Percentiles rank a stretch among this genome's conserved stretches.
Evolutionary conservation across 1,140 invertebrate genomes (phyloP).

Genomic region (Diprion similis): DNA sequence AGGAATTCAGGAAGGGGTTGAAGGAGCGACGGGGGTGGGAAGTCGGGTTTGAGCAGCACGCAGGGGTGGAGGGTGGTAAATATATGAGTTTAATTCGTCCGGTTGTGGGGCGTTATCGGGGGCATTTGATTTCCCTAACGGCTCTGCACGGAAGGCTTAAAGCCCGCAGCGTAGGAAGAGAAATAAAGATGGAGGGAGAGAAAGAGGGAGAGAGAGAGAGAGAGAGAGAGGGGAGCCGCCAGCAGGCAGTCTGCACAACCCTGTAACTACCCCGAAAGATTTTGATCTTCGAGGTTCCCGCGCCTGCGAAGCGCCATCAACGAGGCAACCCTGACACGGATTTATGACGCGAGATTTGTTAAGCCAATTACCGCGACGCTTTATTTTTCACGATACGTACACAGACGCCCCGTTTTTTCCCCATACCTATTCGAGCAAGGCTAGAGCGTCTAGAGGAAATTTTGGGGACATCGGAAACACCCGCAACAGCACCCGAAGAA

Average conservation of each 20-base stretch:
- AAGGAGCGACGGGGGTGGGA: neutral
- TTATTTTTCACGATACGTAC: conserved; percentile 16
- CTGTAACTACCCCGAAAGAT: neutral
- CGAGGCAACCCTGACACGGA: conserved; percentile 10
- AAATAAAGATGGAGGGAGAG: too few species aligned
- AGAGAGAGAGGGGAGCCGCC: too few species aligned
- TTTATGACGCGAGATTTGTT: conserved; percentile 27
- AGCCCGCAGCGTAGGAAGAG: too few species aligned
- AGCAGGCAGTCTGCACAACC: too few species aligned
- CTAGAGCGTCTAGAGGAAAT: neutral
- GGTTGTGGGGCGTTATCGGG: conserved; percentile 31
- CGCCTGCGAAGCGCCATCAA: neutral
- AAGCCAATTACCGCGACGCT: conserved; percentile 26
- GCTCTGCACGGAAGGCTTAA: conserved; percentile 13
- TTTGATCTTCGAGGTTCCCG: too few species aligned
- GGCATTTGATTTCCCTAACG: conserved; percentile 43
- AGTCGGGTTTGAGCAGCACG: neutral
- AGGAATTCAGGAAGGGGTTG: neutral
- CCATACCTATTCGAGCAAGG: neutral
- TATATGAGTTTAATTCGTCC: conserved; percentile 43
- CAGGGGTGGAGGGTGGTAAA: conserved; percentile 28
- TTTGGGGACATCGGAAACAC: neutral
- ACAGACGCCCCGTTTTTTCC: neutral
- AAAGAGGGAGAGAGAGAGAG: too few species aligned
- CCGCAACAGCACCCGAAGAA: too few species aligned